These are phyloP conservation scores for Lymantria monacha DNA, from an alignment of 2,888 invertebrate genomes.

Conservation along the genomic window DNA sequence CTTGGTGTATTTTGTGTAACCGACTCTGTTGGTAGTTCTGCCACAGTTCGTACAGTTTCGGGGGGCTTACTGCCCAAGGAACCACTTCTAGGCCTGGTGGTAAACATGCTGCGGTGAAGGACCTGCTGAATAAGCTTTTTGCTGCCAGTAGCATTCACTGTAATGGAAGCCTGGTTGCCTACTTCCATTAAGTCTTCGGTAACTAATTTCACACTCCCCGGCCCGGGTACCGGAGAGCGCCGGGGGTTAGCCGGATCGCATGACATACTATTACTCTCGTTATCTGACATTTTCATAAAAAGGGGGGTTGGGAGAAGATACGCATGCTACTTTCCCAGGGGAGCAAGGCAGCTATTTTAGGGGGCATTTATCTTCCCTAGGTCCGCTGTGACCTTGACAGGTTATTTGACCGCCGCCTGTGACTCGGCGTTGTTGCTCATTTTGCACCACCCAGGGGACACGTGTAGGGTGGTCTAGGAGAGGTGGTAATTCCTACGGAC, in stretches of 20 bases:
- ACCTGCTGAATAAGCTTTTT: background rate
- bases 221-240: constrained; percentile 1
- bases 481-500: too few species aligned
- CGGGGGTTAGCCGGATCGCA: too few species aligned
- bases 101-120: background rate
- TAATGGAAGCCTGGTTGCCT: constrained; percentile 1
- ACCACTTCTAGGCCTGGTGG: background rate
- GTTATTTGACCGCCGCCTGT: too few species aligned
- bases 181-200: constrained; percentile 1
- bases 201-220: constrained; percentile 1
- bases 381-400: too few species aligned
- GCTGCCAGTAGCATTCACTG: constrained; percentile 1
- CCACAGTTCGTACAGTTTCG: too few species aligned
- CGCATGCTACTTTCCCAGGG: background rate
- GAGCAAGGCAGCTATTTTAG: too few species aligned
- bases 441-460: too few species aligned
- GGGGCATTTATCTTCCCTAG: too few species aligned
- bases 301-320: too few species aligned
- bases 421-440: too few species aligned
- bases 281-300: background rate
- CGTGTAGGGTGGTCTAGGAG: too few species aligned
- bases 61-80: background rate
- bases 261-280: background rate
- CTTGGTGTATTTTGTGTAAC: background rate
- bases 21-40: background rate